Percentiles rank a stretch among this genome's conserved stretches.
Evolutionary conservation across 2,113 vertebrate genomes (phyloP).

Genomic region (Triplophysa tibetana): DNA sequence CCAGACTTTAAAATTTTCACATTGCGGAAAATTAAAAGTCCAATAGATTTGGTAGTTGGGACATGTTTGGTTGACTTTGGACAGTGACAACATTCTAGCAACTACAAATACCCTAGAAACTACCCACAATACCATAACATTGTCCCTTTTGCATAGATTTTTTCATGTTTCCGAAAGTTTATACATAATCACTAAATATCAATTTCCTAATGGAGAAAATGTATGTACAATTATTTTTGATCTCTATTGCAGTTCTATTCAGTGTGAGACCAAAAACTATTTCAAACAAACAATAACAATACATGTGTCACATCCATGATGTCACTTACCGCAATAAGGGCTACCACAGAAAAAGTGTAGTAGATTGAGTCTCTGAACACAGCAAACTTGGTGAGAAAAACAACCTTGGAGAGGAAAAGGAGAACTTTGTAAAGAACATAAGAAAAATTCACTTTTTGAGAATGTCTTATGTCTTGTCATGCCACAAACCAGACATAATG

Average conservation of each 20-base stretch:
- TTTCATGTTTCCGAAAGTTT: no score
- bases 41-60: no score
- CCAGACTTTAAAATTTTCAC: no score
- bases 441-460: not conserved
- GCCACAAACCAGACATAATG: not conserved
- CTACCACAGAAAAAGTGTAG: constrained; percentile 83
- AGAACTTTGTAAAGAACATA: constrained; percentile 7
- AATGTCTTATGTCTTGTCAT: not conserved
- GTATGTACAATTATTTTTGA: not conserved
- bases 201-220: not conserved
- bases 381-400: constrained; percentile 83
- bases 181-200: not conserved
- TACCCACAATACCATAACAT: no score
- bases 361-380: constrained; percentile 86
- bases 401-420: constrained; percentile 73
- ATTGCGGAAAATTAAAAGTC: no score
- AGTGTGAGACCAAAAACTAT: no score
- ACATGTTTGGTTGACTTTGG: no score
- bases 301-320: not conserved
- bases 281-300: no score
- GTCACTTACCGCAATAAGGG: constrained; percentile 83
- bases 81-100: no score
- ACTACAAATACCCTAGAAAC: no score
- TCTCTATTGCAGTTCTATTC: no score
- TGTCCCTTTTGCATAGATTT: no score